A percentile compares a stretch with the other conserved stretches of the same genome.
Evolutionary conservation across 2,888 invertebrate species (phyloP).

Genomic region (Thyatira batis): DNA sequence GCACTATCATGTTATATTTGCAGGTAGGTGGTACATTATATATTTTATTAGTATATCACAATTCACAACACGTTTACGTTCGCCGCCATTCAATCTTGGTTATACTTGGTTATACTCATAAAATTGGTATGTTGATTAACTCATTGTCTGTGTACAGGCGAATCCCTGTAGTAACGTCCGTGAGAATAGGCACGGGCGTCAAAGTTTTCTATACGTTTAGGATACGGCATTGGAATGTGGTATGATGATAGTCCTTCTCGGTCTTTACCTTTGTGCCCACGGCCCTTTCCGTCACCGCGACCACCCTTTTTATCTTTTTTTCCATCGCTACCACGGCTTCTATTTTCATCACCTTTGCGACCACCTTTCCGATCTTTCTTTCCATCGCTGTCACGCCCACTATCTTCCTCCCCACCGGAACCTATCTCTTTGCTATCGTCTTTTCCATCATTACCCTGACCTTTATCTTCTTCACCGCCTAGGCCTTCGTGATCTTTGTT

Average conservation of each 20-base stretch:
- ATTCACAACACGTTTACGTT: conserved; percentile 17
- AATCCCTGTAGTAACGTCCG: neutral
- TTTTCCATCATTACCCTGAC: no score
- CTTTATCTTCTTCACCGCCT: neutral
- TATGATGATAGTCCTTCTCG: neutral
- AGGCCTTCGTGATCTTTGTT: neutral
- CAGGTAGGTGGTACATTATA: conserved; percentile 17
- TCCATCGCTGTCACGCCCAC: neutral
- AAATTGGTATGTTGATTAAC: neutral
- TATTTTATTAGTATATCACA: conserved; percentile 16
- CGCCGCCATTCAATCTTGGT: conserved; percentile 18
- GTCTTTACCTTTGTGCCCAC: neutral
- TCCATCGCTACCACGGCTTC: neutral
- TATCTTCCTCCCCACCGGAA: neutral
- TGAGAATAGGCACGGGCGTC: neutral
- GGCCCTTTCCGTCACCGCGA: neutral
- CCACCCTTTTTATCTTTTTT: neutral
- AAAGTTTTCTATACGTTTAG: neutral
- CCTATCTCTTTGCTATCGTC: neutral
- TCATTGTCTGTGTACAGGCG: neutral
- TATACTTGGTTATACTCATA: neutral
- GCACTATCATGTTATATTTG: conserved; percentile 16
- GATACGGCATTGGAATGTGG: neutral
- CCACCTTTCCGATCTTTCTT: neutral
- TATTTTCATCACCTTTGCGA: conserved; percentile 6